Percentiles rank a stretch among this genome's conserved stretches.
phyloP scores from a whole-genome alignment of 2,797 vertebrate species.

The Euthynnus affinis region DNA sequence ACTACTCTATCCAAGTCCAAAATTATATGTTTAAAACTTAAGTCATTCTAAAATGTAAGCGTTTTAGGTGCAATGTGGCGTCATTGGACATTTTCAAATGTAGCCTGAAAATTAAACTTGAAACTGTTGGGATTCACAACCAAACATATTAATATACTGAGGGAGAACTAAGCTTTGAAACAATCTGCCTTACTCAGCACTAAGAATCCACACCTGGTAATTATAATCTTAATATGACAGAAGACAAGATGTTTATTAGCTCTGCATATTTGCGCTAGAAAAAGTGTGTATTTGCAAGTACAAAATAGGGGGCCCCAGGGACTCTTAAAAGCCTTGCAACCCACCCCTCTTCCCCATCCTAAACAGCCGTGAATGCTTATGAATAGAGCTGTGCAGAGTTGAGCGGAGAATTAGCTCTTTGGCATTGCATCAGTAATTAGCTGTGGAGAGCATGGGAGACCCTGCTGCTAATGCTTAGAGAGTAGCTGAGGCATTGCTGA shows the following conservation, averaged over 20 bases:
- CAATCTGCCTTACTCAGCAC: constrained; percentile 19
- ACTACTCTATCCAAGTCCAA: not conserved
- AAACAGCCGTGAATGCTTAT: constrained; percentile 92
- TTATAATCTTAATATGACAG: constrained; percentile 74
- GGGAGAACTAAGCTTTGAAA: constrained; percentile 24
- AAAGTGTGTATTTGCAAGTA: constrained; percentile 76
- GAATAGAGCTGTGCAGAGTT: constrained; percentile 93
- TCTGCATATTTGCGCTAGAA: constrained; percentile 72
- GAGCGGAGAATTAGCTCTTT: constrained; percentile 94
- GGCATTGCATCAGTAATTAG: constrained; percentile 95
- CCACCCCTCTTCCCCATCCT: constrained; percentile 67
- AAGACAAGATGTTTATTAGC: constrained; percentile 78
- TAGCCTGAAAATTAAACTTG: constrained; percentile 17
- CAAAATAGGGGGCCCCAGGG: constrained; percentile 75
- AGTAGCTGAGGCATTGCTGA: constrained; percentile 94
- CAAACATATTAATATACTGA: constrained; percentile 30
- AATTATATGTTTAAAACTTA: not conserved
- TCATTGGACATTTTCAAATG: constrained; percentile 8
- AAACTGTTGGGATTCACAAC: constrained; percentile 15
- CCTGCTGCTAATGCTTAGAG: constrained; percentile 92
- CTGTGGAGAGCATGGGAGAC: constrained; percentile 92
- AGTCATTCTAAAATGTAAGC: not conserved
- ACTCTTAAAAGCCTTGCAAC: constrained; percentile 70
- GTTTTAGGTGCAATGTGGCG: not conserved
- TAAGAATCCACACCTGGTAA: constrained; percentile 50